phyloP scores from a whole-genome alignment of 2,797 vertebrate species.

The Discoglossus pictus region DNA sequence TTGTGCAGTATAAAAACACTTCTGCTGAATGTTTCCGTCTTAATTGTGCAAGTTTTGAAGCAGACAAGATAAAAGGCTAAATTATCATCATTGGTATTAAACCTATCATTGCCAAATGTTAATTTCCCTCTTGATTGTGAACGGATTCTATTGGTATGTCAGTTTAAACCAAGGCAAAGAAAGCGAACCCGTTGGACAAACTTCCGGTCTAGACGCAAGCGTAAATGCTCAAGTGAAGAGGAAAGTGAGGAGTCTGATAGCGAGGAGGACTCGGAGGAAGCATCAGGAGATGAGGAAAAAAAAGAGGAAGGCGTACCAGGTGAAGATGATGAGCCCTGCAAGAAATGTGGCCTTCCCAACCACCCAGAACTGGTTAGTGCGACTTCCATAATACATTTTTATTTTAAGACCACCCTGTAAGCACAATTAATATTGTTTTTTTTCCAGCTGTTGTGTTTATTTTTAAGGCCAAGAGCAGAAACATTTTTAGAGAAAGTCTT shows the following conservation, averaged over 20 bases:
- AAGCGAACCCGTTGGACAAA: conserved; percentile 85
- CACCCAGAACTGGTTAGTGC: conserved; percentile 89
- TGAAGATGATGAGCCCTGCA: conserved; percentile 89
- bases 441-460: no score
- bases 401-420: no score
- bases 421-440: no score
- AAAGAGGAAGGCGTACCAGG: conserved; percentile 70
- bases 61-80: no score
- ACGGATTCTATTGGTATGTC: conserved; percentile 29
- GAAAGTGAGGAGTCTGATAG: conserved; percentile 75
- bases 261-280: conserved; percentile 67
- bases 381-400: neutral
- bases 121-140: no score
- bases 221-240: conserved; percentile 79
- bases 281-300: conserved; percentile 78
- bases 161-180: conserved; percentile 74
- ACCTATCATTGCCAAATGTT: no score
- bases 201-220: conserved; percentile 79
- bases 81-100: no score
- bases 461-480: no score
- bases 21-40: no score
- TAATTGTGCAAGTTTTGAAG: no score
- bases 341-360: conserved; percentile 93
- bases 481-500: no score
- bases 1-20: no score